Conservation (phyloP, 2,888 invertebrate genomes). For the Drosophila neutralis region DNA sequence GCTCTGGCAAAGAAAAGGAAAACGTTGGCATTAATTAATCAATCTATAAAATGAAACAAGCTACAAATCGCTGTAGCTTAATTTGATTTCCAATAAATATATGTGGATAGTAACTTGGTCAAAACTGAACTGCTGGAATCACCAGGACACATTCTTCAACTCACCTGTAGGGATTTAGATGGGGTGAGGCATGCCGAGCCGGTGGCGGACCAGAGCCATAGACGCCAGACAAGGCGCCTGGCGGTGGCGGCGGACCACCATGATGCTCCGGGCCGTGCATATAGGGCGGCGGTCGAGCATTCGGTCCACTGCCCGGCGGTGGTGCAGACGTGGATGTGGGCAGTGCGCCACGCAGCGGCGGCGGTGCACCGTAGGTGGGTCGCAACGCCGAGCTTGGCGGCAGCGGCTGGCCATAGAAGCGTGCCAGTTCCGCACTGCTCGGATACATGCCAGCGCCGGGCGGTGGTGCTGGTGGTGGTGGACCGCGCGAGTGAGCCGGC, state of each 20-base stretch:
- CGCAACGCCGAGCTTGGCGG: slow-evolving; percentile 71
- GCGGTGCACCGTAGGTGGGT: slow-evolving; percentile 84
- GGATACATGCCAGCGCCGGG: slow-evolving; percentile 66
- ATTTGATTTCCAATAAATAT: not conserved
- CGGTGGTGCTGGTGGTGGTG: slow-evolving; percentile 33
- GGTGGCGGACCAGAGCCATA: slow-evolving; percentile 76
- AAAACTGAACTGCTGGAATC: too few species aligned
- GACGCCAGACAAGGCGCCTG: slow-evolving; percentile 46
- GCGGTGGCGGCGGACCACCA: slow-evolving; percentile 50
- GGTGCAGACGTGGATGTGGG: slow-evolving; percentile 51
- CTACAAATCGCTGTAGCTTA: not conserved
- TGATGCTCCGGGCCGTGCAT: slow-evolving; percentile 70
- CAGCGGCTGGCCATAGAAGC: slow-evolving; percentile 77
- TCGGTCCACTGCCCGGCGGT: slow-evolving; percentile 35
- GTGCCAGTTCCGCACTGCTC: slow-evolving; percentile 66
- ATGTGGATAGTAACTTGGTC: too few species aligned
- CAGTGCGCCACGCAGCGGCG: slow-evolving; percentile 77
- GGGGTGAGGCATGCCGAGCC: slow-evolving; percentile 81
- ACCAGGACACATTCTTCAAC: not conserved
- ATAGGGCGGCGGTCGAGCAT: slow-evolving; percentile 65
- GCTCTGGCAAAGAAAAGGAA: slow-evolving; percentile 49
- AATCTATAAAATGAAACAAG: not conserved
- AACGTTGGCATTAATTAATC: not conserved
- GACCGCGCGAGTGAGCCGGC: slow-evolving; percentile 58
- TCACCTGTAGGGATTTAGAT: slow-evolving; percentile 83